These are phyloP conservation scores for Rhysida immarginata DNA, from an alignment of 1,140 invertebrate species.

Conservation along the genomic window DNA sequence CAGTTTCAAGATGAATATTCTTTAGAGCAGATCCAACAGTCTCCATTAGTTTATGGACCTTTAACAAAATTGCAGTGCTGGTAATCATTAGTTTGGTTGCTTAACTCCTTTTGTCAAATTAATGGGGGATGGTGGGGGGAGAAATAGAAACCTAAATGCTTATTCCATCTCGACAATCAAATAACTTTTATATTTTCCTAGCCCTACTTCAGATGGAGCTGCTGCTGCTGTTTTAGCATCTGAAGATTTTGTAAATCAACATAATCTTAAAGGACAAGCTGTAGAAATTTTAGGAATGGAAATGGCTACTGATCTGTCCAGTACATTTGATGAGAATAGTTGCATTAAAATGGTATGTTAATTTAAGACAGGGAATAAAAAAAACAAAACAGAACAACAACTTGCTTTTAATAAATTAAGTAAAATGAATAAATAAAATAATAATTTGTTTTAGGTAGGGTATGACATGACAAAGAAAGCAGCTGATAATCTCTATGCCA, in stretches of 20 bases:
- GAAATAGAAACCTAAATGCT: too few relatives aligned
- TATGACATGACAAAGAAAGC: slow-evolving; percentile 90
- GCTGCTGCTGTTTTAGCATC: slow-evolving; percentile 80
- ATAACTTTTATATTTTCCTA: slow-evolving; percentile 15
- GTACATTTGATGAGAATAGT: slow-evolving; percentile 68
- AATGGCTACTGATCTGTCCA: slow-evolving; percentile 80
- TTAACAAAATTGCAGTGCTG: slow-evolving; percentile 92
- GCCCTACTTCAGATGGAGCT: slow-evolving; percentile 87
- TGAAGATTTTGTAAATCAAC: slow-evolving; percentile 70
- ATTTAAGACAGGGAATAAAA: slow-evolving; percentile 90
- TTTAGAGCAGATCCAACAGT: slow-evolving; percentile 72
- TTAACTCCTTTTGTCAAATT: too few relatives aligned
- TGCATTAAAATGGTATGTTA: slow-evolving; percentile 76
- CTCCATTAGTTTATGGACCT: slow-evolving; percentile 69
- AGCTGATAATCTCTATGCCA: slow-evolving; percentile 59
- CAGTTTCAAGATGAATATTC: slow-evolving; percentile 83
- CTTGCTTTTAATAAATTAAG: too few relatives aligned
- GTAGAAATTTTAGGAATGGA: slow-evolving; percentile 93
- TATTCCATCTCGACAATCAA: too few relatives aligned
- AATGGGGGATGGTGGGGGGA: too few relatives aligned
- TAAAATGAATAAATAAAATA: too few relatives aligned
- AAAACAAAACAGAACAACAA: slow-evolving; percentile 79
- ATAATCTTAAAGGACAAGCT: slow-evolving; percentile 66
- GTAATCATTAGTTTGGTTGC: slow-evolving; percentile 21
- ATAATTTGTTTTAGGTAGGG: slow-evolving; percentile 59